Conservation (phyloP, 2,888 invertebrate genomes). For the Drosophila cognata region DNA sequence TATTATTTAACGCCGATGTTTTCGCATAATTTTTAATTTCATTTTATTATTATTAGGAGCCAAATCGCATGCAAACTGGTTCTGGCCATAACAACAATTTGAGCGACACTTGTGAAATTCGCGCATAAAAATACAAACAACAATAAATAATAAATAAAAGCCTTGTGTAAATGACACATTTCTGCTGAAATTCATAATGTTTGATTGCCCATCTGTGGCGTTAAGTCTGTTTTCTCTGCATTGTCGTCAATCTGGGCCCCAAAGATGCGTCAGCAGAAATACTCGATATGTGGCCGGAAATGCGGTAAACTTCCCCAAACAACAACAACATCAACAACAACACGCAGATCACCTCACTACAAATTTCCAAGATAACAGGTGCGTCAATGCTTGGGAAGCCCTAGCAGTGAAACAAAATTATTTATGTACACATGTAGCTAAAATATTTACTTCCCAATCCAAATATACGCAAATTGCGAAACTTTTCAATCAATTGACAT, state of each 20-base stretch:
- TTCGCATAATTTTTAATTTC: slow-evolving; percentile 31
- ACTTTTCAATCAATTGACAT: background rate
- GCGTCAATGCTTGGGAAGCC: slow-evolving; percentile 40
- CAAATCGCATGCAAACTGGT: slow-evolving; percentile 46
- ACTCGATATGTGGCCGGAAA: slow-evolving; percentile 45
- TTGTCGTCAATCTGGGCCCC: slow-evolving; percentile 44
- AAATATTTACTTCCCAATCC: background rate
- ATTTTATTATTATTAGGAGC: slow-evolving; percentile 21
- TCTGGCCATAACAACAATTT: slow-evolving; percentile 36
- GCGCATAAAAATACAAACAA: slow-evolving; percentile 32
- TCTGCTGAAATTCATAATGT: slow-evolving; percentile 49
- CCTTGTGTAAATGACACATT: slow-evolving; percentile 32
- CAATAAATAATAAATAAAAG: slow-evolving; percentile 3
- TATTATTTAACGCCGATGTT: slow-evolving; percentile 36
- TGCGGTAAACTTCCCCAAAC: slow-evolving; percentile 46
- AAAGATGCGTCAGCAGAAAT: slow-evolving; percentile 60
- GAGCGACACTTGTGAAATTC: slow-evolving; percentile 43
- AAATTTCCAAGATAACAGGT: slow-evolving; percentile 41
- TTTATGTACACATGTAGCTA: background rate
- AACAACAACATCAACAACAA: slow-evolving; percentile 14
- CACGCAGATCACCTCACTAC: slow-evolving; percentile 11
- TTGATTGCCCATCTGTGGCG: slow-evolving; percentile 45
- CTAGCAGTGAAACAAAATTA: background rate
- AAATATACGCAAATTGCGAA: background rate
- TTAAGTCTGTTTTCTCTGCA: slow-evolving; percentile 52